Conservation (phyloP, 2,888 invertebrate genomes). For the Microctonus brassicae region DNA sequence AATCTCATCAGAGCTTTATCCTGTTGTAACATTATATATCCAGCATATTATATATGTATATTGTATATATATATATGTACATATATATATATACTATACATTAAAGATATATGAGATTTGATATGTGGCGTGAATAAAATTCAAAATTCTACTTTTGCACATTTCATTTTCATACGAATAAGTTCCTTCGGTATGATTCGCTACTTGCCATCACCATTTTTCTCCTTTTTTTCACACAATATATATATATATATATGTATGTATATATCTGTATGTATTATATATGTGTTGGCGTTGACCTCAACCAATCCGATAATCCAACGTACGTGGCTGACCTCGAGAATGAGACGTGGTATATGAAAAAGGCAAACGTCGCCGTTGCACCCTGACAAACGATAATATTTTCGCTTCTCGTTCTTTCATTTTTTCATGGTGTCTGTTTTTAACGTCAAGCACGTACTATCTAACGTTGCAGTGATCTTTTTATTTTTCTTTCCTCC, state of each 20-base stretch:
- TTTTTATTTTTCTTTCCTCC: neutral
- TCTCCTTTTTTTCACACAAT: neutral
- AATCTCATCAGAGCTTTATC: neutral
- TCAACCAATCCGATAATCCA: constrained; percentile 36
- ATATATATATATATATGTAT: too few species aligned
- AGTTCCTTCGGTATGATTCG: neutral
- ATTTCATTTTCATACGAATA: constrained; percentile 10
- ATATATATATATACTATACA: neutral
- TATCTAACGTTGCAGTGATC: constrained; percentile 20
- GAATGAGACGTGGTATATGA: constrained; percentile 33
- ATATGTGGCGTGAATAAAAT: neutral
- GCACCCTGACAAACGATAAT: constrained; percentile 31
- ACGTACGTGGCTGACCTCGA: constrained; percentile 34
- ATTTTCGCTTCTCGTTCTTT: constrained; percentile 22
- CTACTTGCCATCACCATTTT: neutral
- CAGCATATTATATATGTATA: too few species aligned
- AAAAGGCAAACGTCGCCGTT: constrained; percentile 22
- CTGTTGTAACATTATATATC: too few species aligned
- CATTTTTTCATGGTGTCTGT: neutral
- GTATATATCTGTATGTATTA: too few species aligned
- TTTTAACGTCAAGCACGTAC: constrained; percentile 24
- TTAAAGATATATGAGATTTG: neutral
- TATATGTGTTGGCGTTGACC: constrained; percentile 31
- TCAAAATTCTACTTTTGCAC: neutral
- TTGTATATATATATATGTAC: neutral